phyloP scores from a whole-genome alignment of 2,888 invertebrate genomes.

The Cacoxenus indagator region DNA sequence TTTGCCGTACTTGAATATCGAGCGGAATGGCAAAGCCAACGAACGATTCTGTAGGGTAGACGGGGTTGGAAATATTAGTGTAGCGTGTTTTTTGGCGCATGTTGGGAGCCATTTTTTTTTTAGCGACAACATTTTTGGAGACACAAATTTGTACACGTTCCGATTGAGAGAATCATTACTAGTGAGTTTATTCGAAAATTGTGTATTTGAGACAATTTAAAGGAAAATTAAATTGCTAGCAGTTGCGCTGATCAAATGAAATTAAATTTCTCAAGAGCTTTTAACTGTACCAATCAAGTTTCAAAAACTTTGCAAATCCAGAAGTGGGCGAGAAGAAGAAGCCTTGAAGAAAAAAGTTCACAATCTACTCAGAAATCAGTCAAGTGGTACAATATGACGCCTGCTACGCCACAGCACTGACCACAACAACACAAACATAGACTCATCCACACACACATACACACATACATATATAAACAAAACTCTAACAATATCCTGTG shows the following conservation, averaged over 20 bases:
- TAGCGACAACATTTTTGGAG: neutral
- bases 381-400: constrained; percentile 51
- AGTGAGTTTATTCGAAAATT: neutral
- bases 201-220: constrained; percentile 22
- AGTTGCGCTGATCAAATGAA: neutral
- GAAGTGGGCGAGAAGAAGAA: constrained; percentile 14
- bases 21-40: constrained; percentile 38
- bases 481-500: constrained; percentile 27
- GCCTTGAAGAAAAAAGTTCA: constrained; percentile 28
- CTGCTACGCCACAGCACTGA: constrained; percentile 12
- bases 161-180: neutral
- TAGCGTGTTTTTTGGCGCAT: constrained; percentile 15
- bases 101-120: constrained; percentile 10
- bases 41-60: constrained; percentile 17
- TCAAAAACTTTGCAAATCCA: constrained; percentile 20
- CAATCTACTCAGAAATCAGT: constrained; percentile 47
- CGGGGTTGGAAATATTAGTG: neutral
- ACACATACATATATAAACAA: neutral
- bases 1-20: constrained; percentile 53
- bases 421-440: neutral
- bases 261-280: neutral
- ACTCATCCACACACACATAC: constrained; percentile 1
- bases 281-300: too few species aligned
- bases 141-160: constrained; percentile 20
- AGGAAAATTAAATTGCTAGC: constrained; percentile 5